These are phyloP conservation scores for Poecilia gillii DNA, from an alignment of 2,797 vertebrate genomes.

Conservation along the genomic window DNA sequence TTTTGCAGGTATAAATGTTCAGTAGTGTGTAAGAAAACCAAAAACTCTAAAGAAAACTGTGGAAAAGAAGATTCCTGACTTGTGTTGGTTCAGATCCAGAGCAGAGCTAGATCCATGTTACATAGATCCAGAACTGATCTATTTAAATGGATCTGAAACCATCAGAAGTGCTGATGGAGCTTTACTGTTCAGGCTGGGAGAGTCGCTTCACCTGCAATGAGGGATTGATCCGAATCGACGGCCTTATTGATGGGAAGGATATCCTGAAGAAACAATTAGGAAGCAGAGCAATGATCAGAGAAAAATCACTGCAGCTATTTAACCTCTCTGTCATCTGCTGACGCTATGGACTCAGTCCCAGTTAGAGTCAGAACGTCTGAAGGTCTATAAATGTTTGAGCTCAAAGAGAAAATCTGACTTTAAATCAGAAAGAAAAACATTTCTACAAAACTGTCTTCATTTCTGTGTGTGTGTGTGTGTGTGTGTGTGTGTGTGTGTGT, in stretches of 20 bases:
- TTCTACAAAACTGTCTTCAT: neutral
- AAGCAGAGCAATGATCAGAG: conserved; percentile 49
- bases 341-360: conserved; percentile 24
- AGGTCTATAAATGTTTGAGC: neutral
- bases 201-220: conserved; percentile 22
- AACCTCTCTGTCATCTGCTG: conserved; percentile 51
- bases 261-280: conserved; percentile 69
- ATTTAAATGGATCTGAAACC: neutral
- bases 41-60: neutral
- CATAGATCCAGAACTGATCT: neutral
- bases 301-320: conserved; percentile 59
- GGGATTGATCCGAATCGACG: conserved; percentile 53
- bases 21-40: neutral
- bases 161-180: conserved; percentile 2
- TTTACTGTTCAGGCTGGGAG: neutral
- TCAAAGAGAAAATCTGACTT: neutral
- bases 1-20: neutral
- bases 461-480: neutral
- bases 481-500: neutral
- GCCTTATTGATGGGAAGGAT: conserved; percentile 58
- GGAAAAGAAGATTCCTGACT: too few species aligned
- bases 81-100: neutral
- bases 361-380: neutral
- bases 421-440: neutral
- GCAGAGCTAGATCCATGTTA: neutral